Evolutionary conservation across 2,113 vertebrate genomes (phyloP).

Genomic region (Calyptomena viridis): DNA sequence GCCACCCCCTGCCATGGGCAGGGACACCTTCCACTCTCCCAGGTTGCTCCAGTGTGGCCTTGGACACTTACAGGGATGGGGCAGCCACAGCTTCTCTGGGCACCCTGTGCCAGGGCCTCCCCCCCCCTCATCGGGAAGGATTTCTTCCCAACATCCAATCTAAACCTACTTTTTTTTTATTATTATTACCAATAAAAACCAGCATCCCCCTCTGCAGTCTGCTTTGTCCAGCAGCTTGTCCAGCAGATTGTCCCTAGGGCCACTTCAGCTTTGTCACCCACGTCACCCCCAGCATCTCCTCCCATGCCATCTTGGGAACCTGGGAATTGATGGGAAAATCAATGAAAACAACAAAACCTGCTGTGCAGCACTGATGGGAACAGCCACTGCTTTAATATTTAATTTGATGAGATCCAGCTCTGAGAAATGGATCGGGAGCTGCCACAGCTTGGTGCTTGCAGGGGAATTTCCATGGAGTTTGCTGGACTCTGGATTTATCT

Average conservation of each 20-base stretch:
- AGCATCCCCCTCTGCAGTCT: background rate
- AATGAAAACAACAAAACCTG: background rate
- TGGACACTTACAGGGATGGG: background rate
- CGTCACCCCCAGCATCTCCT: background rate
- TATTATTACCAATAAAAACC: background rate
- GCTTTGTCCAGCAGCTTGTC: background rate
- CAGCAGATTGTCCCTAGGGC: background rate
- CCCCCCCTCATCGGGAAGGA: background rate
- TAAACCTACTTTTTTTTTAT: background rate
- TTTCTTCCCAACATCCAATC: background rate
- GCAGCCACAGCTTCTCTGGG: background rate
- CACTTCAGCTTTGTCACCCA: background rate
- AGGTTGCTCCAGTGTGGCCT: background rate
- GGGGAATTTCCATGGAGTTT: background rate
- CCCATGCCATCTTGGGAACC: accelerated
- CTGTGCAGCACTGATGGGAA: background rate
- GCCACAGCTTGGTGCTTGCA: background rate
- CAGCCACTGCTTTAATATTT: background rate
- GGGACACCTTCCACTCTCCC: accelerated
- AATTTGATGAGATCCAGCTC: background rate
- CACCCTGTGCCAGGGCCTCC: accelerated
- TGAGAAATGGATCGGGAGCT: background rate
- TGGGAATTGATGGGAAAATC: background rate
- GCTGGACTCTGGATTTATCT: accelerated
- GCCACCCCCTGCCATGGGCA: background rate